A percentile compares a stretch with the other conserved stretches of the same genome.
Evolutionary conservation across 1,140 invertebrate genomes (phyloP).

Genomic region (Drosophila pruinosa): DNA sequence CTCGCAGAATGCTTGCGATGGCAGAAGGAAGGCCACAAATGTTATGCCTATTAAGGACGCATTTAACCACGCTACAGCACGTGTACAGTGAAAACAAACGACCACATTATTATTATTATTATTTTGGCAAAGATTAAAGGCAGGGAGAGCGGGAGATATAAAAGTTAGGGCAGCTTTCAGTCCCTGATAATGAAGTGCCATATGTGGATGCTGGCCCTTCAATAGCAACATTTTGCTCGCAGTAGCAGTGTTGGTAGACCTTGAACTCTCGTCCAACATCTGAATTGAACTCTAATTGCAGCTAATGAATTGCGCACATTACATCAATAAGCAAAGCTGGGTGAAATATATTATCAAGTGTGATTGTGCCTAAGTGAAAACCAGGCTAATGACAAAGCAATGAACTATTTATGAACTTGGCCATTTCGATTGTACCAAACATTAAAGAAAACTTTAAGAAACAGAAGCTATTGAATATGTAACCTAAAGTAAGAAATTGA

Average conservation of each 20-base stretch:
- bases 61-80: slow-evolving; percentile 58
- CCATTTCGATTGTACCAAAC: background rate
- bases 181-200: slow-evolving; percentile 64
- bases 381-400: slow-evolving; percentile 53
- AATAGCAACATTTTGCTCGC: slow-evolving; percentile 7
- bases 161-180: background rate
- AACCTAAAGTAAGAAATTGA: background rate
- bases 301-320: slow-evolving; percentile 71
- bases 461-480: background rate
- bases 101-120: slow-evolving; percentile 66
- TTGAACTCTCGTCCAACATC: slow-evolving; percentile 44
- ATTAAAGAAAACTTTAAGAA: background rate
- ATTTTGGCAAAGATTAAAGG: slow-evolving; percentile 10
- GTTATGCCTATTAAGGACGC: slow-evolving; percentile 64
- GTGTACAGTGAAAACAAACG: slow-evolving; percentile 70
- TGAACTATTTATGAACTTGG: slow-evolving; percentile 55
- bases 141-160: too few relatives aligned
- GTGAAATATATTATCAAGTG: slow-evolving; percentile 11
- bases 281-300: slow-evolving; percentile 76
- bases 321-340: slow-evolving; percentile 54
- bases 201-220: slow-evolving; percentile 23
- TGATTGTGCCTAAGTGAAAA: slow-evolving; percentile 12
- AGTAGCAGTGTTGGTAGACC: slow-evolving; percentile 25
- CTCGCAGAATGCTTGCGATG: slow-evolving; percentile 38
- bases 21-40: slow-evolving; percentile 59